A percentile compares a stretch with the other conserved stretches of the same genome.
These are phyloP conservation scores for Paedocypris sp. DNA, from an alignment of 2,113 vertebrate genomes.

Conservation along the genomic window DNA sequence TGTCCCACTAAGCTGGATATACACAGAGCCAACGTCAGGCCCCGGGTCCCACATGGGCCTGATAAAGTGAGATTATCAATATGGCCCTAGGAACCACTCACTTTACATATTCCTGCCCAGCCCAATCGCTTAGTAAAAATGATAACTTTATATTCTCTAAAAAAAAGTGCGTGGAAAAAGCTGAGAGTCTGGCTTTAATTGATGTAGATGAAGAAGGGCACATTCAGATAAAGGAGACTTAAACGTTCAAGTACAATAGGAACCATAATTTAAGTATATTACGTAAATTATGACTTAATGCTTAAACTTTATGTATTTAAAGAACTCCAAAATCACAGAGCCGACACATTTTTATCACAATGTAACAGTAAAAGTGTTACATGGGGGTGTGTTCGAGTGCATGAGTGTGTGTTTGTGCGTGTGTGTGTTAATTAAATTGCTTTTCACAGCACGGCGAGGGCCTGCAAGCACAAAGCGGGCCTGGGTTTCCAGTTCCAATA, in stretches of 20 bases:
- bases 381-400: too few species aligned
- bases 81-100: too few species aligned
- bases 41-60: conserved; percentile 57
- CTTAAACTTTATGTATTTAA: conserved; percentile 60
- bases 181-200: conserved; percentile 54
- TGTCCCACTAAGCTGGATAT: too few species aligned
- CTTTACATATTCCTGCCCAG: conserved; percentile 69
- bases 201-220: conserved; percentile 61
- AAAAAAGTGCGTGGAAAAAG: conserved; percentile 55
- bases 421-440: neutral
- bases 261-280: conserved; percentile 46
- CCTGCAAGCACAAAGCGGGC: neutral
- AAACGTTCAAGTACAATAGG: conserved; percentile 56
- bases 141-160: conserved; percentile 71
- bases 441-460: neutral
- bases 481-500: neutral
- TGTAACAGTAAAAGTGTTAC: too few species aligned
- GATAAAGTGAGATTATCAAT: too few species aligned
- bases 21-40: conserved; percentile 48
- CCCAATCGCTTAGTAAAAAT: conserved; percentile 61
- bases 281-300: conserved; percentile 61
- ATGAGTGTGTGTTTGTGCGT: neutral
- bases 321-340: too few species aligned
- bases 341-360: too few species aligned
- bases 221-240: conserved; percentile 60